Evolutionary conservation across 2,113 vertebrate species (phyloP), one percentile per base, ranked within the genome.

Genomic region (Oreochromis aureus): DNA sequence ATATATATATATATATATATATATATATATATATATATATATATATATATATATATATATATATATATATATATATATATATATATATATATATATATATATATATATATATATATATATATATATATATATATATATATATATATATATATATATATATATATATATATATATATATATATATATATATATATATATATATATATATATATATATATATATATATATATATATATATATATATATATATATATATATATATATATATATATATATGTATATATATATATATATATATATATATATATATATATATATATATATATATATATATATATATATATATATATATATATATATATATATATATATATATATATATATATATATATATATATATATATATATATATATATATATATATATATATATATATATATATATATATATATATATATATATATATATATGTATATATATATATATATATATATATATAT

Each of bases 1-100:
- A 2, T 11, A 6, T 55, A 3, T 19, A 1, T 11, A 0, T 11
- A 5, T 41, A 2, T 11, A 5, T 1, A 1, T 41, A 41, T 36
- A 5, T 53, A 53, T 53, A 7, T 18, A 53, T n/a, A 51, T 46
- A 10, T 4, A 13, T 24, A 24, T 7, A 7, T 0, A 4, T 27
- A 2, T 11, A 6, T 55, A 3, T 19, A 1, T 11, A 0, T 11
- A 5, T 41, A 2, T 11, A 5, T 1, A 1, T 41, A 41, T 36
- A 5, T 53, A 53, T 53, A 7, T 18, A 53, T n/a, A 51, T 46
- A 10, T 4, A 13, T 24, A 24, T 7, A 7, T 0, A 4, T 27
- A 2, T 11, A 6, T 55, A 3, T 19, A 1, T 11, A 0, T 11
- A 5, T 41, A 2, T 11, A 5, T 1, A 1, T 41, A 41, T 36